Conservation (phyloP, 2,888 invertebrate genomes). For the Cheilosia grossa region DNA sequence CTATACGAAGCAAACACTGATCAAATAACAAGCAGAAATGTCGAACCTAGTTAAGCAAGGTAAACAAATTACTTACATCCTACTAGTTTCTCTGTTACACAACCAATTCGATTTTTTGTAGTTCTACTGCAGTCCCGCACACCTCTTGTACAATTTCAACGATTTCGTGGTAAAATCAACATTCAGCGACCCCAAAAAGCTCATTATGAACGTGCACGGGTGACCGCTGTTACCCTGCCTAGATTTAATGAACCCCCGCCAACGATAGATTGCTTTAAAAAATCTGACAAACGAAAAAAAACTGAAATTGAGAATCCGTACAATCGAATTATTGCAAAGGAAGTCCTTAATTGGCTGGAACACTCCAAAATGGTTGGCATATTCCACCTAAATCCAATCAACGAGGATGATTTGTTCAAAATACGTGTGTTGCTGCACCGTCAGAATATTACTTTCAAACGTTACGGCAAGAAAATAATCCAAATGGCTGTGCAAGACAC, state of each 20-base stretch:
- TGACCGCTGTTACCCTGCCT: constrained; percentile 88
- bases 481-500: constrained; percentile 87
- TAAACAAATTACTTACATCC: constrained; percentile 14
- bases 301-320: constrained; percentile 87
- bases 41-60: constrained; percentile 62
- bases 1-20: constrained; percentile 1
- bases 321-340: constrained; percentile 88
- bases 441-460: constrained; percentile 88
- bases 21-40: constrained; percentile 25
- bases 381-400: constrained; percentile 89
- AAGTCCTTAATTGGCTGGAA: constrained; percentile 88
- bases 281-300: constrained; percentile 76
- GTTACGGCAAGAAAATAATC: constrained; percentile 87
- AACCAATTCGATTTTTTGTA: constrained; percentile 75
- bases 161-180: constrained; percentile 91
- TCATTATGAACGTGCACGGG: constrained; percentile 88
- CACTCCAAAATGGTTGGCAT: constrained; percentile 89
- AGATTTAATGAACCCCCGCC: constrained; percentile 85
- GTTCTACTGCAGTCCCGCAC: constrained; percentile 83
- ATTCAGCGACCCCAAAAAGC: constrained; percentile 89
- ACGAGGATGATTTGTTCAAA: constrained; percentile 87
- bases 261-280: constrained; percentile 84
- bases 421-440: constrained; percentile 86
- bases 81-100: constrained; percentile 41
- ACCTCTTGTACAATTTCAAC: constrained; percentile 85